These are phyloP conservation scores for Rhagonycha fulva DNA, from an alignment of 2,888 invertebrate species.

Conservation along the genomic window DNA sequence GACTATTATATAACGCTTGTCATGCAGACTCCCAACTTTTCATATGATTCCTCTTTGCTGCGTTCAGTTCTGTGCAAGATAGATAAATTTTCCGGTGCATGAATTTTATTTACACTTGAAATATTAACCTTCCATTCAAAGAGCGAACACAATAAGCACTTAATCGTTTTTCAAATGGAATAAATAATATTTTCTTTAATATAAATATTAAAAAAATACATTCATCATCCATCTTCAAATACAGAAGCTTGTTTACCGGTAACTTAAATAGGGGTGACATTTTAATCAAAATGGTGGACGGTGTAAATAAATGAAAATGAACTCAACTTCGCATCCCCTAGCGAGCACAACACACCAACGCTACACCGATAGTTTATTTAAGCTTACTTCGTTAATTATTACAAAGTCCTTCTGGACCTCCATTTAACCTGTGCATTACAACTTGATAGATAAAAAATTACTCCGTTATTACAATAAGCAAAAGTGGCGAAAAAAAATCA, in stretches of 20 bases:
- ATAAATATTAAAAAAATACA: neutral
- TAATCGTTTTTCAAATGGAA: constrained; percentile 2
- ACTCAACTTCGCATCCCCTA: neutral
- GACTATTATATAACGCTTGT: constrained; percentile 3
- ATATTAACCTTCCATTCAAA: constrained; percentile 7
- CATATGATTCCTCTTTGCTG: neutral
- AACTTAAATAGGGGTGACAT: neutral
- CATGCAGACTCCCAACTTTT: constrained; percentile 6
- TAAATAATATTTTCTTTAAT: neutral
- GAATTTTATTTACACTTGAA: constrained; percentile 20
- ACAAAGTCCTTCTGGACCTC: neutral
- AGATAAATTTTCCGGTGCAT: constrained; percentile 36
- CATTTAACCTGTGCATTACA: neutral
- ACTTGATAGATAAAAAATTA: neutral
- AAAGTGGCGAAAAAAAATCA: neutral
- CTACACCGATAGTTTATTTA: neutral
- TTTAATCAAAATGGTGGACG: neutral
- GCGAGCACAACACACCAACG: neutral
- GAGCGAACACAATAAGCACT: neutral
- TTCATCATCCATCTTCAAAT: neutral
- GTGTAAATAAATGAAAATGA: neutral
- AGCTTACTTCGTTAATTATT: neutral
- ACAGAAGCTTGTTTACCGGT: neutral
- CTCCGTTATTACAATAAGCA: neutral
- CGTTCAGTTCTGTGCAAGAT: constrained; percentile 1